These are phyloP conservation scores for Drosophila albomicans DNA, from an alignment of 1,140 invertebrate species.

Conservation along the genomic window DNA sequence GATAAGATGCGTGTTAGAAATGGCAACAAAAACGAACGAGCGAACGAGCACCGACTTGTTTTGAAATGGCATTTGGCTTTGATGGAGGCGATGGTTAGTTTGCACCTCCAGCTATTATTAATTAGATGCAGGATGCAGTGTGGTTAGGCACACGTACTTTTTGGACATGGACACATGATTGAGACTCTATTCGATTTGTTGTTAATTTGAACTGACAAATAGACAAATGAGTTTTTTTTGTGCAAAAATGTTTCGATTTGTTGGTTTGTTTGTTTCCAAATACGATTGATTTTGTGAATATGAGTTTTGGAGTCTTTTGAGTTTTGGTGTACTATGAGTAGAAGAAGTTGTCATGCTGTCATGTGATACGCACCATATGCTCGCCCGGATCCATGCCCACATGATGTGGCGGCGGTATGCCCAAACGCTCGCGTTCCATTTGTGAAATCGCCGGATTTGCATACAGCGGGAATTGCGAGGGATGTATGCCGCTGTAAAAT, in stretches of 20 bases:
- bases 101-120: slow-evolving; percentile 6
- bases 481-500: slow-evolving; percentile 86
- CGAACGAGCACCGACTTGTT: slow-evolving; percentile 33
- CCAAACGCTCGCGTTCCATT: slow-evolving; percentile 94
- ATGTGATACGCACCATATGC: slow-evolving; percentile 86
- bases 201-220: slow-evolving; percentile 48
- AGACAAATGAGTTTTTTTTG: slow-evolving; percentile 65
- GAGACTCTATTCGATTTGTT: slow-evolving; percentile 16
- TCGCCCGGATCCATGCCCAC: slow-evolving; percentile 87
- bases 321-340: slow-evolving; percentile 86
- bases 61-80: slow-evolving; percentile 13
- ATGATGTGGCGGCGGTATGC: slow-evolving; percentile 89
- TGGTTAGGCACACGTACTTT: slow-evolving; percentile 42
- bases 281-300: slow-evolving; percentile 85
- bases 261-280: slow-evolving; percentile 71
- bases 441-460: slow-evolving; percentile 90
- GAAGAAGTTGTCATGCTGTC: slow-evolving; percentile 42
- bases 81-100: slow-evolving; percentile 16
- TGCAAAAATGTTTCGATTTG: slow-evolving; percentile 56
- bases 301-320: slow-evolving; percentile 61
- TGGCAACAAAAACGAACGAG: slow-evolving; percentile 9
- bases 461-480: slow-evolving; percentile 87
- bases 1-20: slow-evolving; percentile 44
- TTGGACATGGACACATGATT: slow-evolving; percentile 46
- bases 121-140: neutral